Conservation (phyloP, 2,797 vertebrate genomes). For the Cuculus canorus region DNA sequence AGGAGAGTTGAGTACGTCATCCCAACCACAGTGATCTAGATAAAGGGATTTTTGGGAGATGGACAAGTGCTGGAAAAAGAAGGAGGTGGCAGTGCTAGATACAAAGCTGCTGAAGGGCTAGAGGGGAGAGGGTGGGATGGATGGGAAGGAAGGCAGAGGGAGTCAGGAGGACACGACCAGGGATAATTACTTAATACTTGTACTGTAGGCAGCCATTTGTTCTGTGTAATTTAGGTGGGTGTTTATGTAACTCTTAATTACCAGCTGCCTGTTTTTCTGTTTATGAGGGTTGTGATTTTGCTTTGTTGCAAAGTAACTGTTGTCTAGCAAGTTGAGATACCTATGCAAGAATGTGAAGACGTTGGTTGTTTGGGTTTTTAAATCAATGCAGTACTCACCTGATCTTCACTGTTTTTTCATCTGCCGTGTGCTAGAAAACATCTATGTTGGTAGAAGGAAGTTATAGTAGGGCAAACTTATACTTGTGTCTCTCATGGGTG, state of each 20-base stretch:
- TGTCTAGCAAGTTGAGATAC: not conserved
- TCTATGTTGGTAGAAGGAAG: not conserved
- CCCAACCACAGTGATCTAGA: not conserved
- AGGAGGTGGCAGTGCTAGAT: not conserved
- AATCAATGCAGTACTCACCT: not conserved
- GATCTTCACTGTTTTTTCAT: not conserved
- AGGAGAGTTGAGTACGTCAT: not conserved
- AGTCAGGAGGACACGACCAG: not conserved
- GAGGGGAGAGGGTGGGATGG: not conserved
- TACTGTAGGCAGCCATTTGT: not conserved
- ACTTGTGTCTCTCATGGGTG: not conserved
- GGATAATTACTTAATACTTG: not conserved
- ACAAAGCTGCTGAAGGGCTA: not conserved
- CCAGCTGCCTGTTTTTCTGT: conserved; percentile 12
- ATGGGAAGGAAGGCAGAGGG: not conserved
- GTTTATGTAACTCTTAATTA: conserved; percentile 56
- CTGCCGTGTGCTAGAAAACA: not conserved
- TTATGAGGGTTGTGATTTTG: conserved; percentile 20
- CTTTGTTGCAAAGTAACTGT: conserved; percentile 44
- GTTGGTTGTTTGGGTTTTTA: not conserved
- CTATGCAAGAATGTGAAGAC: not conserved
- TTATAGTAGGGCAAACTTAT: not conserved
- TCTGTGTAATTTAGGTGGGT: conserved; percentile 28
- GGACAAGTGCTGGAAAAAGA: not conserved
- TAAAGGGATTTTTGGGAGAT: not conserved